Percentiles rank a stretch among this genome's conserved stretches.
These are phyloP conservation scores for Pachydiplax longipennis DNA, from an alignment of 2,888 invertebrate species.

Conservation along the genomic window DNA sequence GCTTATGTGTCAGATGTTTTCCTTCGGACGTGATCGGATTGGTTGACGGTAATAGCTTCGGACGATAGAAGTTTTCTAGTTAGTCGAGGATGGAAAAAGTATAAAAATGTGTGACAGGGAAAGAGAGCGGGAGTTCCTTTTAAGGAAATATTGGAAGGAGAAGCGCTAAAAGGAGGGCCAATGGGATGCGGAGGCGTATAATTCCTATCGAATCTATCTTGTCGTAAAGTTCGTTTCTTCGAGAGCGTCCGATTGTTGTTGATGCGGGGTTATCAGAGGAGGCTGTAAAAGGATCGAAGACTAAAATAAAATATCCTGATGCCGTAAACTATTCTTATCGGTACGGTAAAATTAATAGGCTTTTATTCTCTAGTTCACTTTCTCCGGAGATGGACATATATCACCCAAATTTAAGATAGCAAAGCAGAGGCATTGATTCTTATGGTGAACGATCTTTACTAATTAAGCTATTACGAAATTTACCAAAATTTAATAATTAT, in stretches of 20 bases:
- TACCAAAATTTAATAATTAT: no score
- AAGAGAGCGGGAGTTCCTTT: neutral
- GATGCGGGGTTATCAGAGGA: neutral
- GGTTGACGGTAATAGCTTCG: neutral
- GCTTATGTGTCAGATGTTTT: neutral
- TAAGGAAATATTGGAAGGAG: neutral
- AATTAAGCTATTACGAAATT: no score
- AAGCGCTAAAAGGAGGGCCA: neutral
- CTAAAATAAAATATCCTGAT: no score
- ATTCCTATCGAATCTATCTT: neutral
- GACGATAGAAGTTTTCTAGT: conserved; percentile 8
- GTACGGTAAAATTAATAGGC: no score
- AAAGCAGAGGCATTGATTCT: no score
- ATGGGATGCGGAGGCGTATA: neutral
- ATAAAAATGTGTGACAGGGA: neutral
- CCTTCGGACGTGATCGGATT: conserved; percentile 16
- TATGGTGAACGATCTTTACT: no score
- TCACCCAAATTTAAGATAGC: no score
- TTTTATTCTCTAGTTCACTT: no score
- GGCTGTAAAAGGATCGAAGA: no score
- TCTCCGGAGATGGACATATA: no score
- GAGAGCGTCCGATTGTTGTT: neutral
- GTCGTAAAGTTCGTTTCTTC: neutral
- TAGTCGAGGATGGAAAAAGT: neutral
- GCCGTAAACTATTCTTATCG: no score